Base-by-base conservation (phyloP, 2,888 invertebrate genomes). In the Hoplodrina blanda region DNA sequence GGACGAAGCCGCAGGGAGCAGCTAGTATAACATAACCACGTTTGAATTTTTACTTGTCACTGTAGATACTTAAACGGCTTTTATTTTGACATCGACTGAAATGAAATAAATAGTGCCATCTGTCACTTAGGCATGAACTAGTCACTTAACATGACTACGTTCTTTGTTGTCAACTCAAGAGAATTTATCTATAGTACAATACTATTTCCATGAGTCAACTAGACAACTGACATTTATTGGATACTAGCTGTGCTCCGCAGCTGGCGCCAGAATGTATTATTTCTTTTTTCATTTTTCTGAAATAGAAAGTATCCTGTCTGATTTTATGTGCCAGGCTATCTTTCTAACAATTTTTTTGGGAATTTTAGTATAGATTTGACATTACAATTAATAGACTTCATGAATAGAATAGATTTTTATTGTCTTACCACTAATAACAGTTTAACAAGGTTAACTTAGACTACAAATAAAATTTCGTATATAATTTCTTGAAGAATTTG, bases 171-270 rank as follows among this genome's bases (percentile, higher is more conserved):
- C 19, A 37, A 60, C 61, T 50, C 17, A 17, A 46, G 17, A 46
- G 17, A 17, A 10, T 46, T 46, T 46, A 17, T 46, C 46, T 46
- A 41, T 13, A 41, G 41, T 13, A 46, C 46, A 46, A 46, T 17
- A 17, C 17, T 46, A 46, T 46, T 46, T 46, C 46, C 46, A 46
- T 46, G 46, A 46, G 11, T 46, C 25, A 44, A 72, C 61, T 50
- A 50, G 25, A 59, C 30, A 70, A 70, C 53, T 73, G 77, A 77
- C 78, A 71, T 73, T 77, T 73, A 73, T 73, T 73, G 62, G 61
- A 78, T 37, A 56, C 56, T 41, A 60, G 61, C 25, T 61, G 15
- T 46, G 44, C 15, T 54, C 17, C 19, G 5, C 49, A 72, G 61
- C 62, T 55, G 44, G 11, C 19, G 19, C 15, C 17, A 13, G 20